A percentile compares a stretch with the other conserved stretches of the same genome.
These are phyloP conservation scores for Syngnathoides biaculeatus DNA, from an alignment of 2,113 vertebrate species.

Conservation along the genomic window DNA sequence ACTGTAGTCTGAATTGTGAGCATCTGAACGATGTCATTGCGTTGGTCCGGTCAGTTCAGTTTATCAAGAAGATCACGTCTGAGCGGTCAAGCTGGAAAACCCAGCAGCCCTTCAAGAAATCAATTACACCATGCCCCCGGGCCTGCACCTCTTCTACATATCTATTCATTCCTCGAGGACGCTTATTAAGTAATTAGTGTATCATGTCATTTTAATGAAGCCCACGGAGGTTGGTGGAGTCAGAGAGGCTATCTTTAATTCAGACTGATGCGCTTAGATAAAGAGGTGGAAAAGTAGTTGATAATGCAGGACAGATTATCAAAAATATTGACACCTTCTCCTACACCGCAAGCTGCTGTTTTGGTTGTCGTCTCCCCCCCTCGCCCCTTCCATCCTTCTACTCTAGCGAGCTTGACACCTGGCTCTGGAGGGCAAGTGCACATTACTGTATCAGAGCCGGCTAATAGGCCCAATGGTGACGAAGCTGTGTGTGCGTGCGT, in stretches of 20 bases:
- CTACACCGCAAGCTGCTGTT: slow-evolving; percentile 22
- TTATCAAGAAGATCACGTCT: not conserved
- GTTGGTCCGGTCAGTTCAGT: not conserved
- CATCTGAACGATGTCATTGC: slow-evolving; percentile 1
- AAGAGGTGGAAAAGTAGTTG: slow-evolving; percentile 45
- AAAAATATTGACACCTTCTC: slow-evolving; percentile 38
- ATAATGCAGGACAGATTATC: slow-evolving; percentile 40
- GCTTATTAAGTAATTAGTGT: slow-evolving; percentile 73
- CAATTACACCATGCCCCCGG: slow-evolving; percentile 39
- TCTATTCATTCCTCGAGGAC: slow-evolving; percentile 61
- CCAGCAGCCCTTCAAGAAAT: slow-evolving; percentile 33
- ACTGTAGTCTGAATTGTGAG: too few species aligned
- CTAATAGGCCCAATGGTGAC: slow-evolving; percentile 54
- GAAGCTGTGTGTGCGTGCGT: slow-evolving; percentile 39
- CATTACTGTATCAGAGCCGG: slow-evolving; percentile 59
- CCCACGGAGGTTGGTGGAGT: slow-evolving; percentile 59
- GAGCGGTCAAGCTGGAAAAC: slow-evolving; percentile 10
- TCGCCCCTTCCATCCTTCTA: slow-evolving; percentile 41
- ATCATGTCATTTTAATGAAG: slow-evolving; percentile 71
- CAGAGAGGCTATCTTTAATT: slow-evolving; percentile 59
- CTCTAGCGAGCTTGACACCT: slow-evolving; percentile 48
- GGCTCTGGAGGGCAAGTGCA: slow-evolving; percentile 53
- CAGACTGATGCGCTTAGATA: slow-evolving; percentile 62
- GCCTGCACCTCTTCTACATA: slow-evolving; percentile 52
- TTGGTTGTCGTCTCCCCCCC: slow-evolving; percentile 45